phyloP scores from a whole-genome alignment of 1,140 invertebrate genomes.

The Dreissena polymorpha region DNA sequence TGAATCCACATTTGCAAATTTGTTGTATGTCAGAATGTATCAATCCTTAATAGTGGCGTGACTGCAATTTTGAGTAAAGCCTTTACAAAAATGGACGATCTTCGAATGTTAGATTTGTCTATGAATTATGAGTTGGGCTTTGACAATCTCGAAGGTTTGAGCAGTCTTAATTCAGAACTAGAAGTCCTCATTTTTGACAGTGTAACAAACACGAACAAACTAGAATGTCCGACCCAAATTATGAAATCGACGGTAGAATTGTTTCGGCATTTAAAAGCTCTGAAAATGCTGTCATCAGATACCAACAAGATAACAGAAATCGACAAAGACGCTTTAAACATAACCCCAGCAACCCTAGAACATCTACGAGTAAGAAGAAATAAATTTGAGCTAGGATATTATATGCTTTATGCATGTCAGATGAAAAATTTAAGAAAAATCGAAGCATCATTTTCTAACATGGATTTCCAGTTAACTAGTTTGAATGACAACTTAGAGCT shows the following conservation, averaged over 20 bases:
- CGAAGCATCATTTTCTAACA: neutral
- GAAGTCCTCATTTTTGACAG: neutral
- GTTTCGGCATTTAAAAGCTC: neutral
- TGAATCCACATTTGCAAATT: conserved; percentile 5
- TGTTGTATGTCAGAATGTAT: conserved; percentile 2
- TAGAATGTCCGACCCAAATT: neutral
- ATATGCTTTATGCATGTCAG: neutral
- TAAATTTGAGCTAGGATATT: conserved; percentile 8
- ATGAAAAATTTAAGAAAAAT: conserved; percentile 10
- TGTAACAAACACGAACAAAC: neutral
- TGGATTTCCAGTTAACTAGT: neutral
- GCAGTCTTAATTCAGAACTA: conserved; percentile 7
- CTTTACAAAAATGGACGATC: conserved; percentile 4
- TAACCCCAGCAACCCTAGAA: conserved; percentile 7
- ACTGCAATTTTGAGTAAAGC: neutral
- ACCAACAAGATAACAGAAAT: conserved; percentile 2
- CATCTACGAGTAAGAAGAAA: neutral
- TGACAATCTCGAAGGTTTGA: neutral
- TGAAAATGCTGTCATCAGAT: conserved; percentile 12
- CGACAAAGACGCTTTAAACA: neutral
- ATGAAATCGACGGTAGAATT: neutral
- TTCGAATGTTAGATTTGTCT: conserved; percentile 39
- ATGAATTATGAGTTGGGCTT: neutral
- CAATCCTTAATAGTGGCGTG: conserved; percentile 15
- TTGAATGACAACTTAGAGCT: neutral